Percentiles rank a stretch among this genome's conserved stretches.
Evolutionary conservation across 2,888 invertebrate genomes (phyloP).

Genomic region (Elaeidobius kamerunicus): DNA sequence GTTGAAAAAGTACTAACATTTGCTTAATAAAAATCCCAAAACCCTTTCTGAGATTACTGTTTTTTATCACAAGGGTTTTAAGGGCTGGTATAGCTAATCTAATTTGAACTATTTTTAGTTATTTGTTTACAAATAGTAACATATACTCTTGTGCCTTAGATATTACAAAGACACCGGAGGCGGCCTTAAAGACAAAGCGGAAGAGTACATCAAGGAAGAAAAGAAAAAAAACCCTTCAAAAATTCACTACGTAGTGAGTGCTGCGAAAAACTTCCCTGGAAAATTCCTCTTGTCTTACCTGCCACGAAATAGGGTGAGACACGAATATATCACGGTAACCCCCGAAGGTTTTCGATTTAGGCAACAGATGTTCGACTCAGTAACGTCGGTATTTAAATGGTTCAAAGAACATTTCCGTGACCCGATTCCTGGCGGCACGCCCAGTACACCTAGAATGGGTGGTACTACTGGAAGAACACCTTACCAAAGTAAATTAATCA

Average conservation of each 20-base stretch:
- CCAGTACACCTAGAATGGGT: conserved; percentile 66
- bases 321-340: conserved; percentile 89
- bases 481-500: conserved; percentile 35
- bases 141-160: conserved; percentile 12
- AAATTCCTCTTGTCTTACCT: conserved; percentile 93
- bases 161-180: conserved; percentile 78
- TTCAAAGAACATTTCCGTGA: conserved; percentile 98
- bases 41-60: background rate
- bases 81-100: too few relatives aligned
- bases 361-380: conserved; percentile 80
- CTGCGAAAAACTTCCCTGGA: conserved; percentile 83
- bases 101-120: too few relatives aligned
- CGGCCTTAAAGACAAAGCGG: conserved; percentile 82
- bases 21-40: background rate
- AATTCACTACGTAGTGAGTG: conserved; percentile 85
- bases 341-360: conserved; percentile 89
- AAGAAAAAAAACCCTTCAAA: conserved; percentile 83
- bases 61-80: too few relatives aligned
- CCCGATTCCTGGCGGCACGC: conserved; percentile 73
- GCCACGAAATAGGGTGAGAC: conserved; percentile 78
- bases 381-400: conserved; percentile 84
- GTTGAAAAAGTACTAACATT: background rate
- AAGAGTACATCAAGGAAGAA: conserved; percentile 84
- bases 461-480: conserved; percentile 39
- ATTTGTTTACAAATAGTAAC: too few relatives aligned